Conservation (phyloP, 2,797 vertebrate genomes). For the Balearica regulorum region DNA sequence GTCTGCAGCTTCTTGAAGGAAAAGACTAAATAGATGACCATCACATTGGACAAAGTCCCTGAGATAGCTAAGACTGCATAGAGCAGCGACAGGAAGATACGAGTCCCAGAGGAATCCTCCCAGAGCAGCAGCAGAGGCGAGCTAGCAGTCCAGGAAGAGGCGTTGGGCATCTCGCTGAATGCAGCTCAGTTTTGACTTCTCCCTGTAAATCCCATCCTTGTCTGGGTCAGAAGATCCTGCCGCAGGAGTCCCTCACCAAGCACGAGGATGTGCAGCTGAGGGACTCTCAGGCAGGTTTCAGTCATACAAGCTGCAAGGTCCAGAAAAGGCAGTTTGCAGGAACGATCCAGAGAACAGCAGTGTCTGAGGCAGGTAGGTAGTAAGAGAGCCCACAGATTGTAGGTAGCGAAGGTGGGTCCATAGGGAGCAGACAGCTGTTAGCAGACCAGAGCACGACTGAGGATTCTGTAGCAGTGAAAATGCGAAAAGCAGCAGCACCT, state of each 20-base stretch:
- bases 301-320: not conserved
- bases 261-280: not conserved
- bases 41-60: slow-evolving; percentile 82
- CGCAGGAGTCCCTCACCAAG: not conserved
- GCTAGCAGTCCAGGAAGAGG: slow-evolving; percentile 70
- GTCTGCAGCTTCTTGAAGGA: slow-evolving; percentile 86
- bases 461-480: slow-evolving; percentile 25
- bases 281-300: not conserved
- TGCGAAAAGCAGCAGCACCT: slow-evolving; percentile 55
- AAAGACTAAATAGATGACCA: slow-evolving; percentile 84
- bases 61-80: slow-evolving; percentile 80
- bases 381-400: not conserved
- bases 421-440: not conserved
- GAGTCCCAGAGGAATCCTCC: slow-evolving; percentile 73
- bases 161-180: slow-evolving; percentile 77
- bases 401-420: not conserved
- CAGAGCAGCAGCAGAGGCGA: slow-evolving; percentile 75
- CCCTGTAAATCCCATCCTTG: slow-evolving; percentile 53
- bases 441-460: not conserved
- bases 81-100: slow-evolving; percentile 77
- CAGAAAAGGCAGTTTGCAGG: not conserved
- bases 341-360: not conserved
- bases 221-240: slow-evolving; percentile 1
- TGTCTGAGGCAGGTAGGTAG: not conserved
- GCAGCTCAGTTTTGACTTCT: slow-evolving; percentile 42